phyloP scores from a whole-genome alignment of 2,113 vertebrate species.

The Gorsachius goisagi region DNA sequence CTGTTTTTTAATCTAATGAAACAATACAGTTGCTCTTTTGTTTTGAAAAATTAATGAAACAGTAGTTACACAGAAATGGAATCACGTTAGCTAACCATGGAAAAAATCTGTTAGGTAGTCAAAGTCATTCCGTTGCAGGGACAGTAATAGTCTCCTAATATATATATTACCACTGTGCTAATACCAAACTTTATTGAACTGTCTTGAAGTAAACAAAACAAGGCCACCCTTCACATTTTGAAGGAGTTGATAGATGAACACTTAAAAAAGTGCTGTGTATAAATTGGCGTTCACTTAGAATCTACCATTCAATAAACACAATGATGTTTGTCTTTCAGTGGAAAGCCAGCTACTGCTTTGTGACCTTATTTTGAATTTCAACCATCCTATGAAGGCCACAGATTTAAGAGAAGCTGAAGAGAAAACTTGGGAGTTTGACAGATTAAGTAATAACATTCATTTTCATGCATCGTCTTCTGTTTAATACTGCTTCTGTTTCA shows the following conservation, averaged over 20 bases:
- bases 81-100: neutral
- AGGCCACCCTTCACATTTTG: neutral
- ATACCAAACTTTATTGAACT: neutral
- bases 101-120: neutral
- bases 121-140: neutral
- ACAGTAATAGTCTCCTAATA: neutral
- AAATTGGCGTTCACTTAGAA: neutral
- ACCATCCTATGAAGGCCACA: slow-evolving; percentile 63
- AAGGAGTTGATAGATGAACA: neutral
- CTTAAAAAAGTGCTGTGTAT: neutral
- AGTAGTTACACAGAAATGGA: neutral
- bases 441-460: neutral
- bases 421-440: neutral
- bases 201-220: neutral
- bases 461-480: neutral
- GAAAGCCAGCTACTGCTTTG: slow-evolving; percentile 82
- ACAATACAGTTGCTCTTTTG: neutral
- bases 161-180: neutral
- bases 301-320: neutral
- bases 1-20: neutral
- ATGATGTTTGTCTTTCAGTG: slow-evolving; percentile 70
- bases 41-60: neutral
- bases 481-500: neutral
- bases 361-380: slow-evolving; percentile 84
- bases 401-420: slow-evolving; percentile 60